Evolutionary conservation across 1,140 invertebrate species (phyloP).

Genomic region (Papilio aristodemus): DNA sequence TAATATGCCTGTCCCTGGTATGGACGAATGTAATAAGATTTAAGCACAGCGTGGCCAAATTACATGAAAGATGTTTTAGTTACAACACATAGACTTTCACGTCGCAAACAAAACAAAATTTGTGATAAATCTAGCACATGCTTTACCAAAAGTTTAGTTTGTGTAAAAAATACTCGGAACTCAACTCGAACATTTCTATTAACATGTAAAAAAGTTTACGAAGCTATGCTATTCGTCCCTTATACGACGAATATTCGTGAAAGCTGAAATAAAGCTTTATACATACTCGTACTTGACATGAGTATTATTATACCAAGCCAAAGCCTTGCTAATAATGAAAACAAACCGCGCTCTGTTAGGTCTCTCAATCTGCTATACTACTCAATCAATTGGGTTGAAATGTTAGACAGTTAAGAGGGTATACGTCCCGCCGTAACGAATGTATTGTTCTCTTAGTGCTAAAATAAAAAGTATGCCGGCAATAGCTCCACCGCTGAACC

Average conservation of each 20-base stretch:
- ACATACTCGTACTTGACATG: constrained; percentile 27
- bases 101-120: too few relatives aligned
- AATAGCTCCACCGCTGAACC: constrained; percentile 57
- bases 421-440: constrained; percentile 60
- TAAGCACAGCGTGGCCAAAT: too few relatives aligned
- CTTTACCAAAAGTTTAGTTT: too few relatives aligned
- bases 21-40: too few relatives aligned
- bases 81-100: too few relatives aligned
- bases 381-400: constrained; percentile 65
- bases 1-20: too few relatives aligned
- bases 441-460: constrained; percentile 69
- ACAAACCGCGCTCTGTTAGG: constrained; percentile 35
- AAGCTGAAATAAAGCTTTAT: constrained; percentile 38
- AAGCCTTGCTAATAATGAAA: constrained; percentile 36
- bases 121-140: too few relatives aligned
- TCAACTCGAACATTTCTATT: constrained; percentile 47
- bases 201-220: constrained; percentile 47
- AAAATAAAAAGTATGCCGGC: constrained; percentile 64
- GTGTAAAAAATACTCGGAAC: constrained; percentile 34
- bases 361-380: constrained; percentile 55
- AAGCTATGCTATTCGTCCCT: constrained; percentile 41
- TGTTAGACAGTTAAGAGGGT: constrained; percentile 53
- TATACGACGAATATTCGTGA: constrained; percentile 37
- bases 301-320: constrained; percentile 34
- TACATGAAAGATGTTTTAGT: too few relatives aligned